Base-by-base conservation (phyloP, 2,888 invertebrate genomes). In the Troides oblongomaculatus region DNA sequence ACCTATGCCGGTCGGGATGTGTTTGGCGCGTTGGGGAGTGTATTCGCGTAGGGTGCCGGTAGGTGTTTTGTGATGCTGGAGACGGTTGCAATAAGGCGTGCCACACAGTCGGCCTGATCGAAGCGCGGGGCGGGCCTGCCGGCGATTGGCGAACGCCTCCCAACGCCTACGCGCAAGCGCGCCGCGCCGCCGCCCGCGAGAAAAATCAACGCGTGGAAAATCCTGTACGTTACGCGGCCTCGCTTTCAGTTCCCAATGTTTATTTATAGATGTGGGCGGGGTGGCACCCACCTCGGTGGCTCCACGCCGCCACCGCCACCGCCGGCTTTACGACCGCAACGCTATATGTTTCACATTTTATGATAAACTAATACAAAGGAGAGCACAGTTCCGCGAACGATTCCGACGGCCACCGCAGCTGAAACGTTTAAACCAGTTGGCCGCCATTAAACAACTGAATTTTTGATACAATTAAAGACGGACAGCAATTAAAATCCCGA, bases 71-170 rank as follows among this genome's bases (percentile, higher is more conserved):
- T 74, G 76, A 78, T 77, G 76, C 76, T 77, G 74, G 73, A 75
- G 75, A 76, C 72, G 72, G 72, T 73, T 72, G 72, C 77, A 66
- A 30, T 66, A 77, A 82, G 85, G 83, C 84, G 86, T 84, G 81
- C 58, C 62, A 50, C 77, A 75, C 75, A 76, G 78, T 77, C 79
- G 81, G 82, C 83, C 83, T 81, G 81, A 75, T 76, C 77, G 78
- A 76, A 81, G 80, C 81, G 85, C 81, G 86, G 91, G 87, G 89
- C 90, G 90, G 92, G 88, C 87, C 77, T 80, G 83, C 82, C 81
- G 79, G 76, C 83, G 84, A 89, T 92, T 93, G 93, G 93, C 92
- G 90, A 88, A 85, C 90, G 89, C 93, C 93, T 92, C 90, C 93
- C 91, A 89, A 88, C 93, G 92, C 89, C 93, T 88, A 85, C 90